Evolutionary conservation across 1,140 invertebrate genomes (phyloP).

Genomic region (Spodoptera litura): DNA sequence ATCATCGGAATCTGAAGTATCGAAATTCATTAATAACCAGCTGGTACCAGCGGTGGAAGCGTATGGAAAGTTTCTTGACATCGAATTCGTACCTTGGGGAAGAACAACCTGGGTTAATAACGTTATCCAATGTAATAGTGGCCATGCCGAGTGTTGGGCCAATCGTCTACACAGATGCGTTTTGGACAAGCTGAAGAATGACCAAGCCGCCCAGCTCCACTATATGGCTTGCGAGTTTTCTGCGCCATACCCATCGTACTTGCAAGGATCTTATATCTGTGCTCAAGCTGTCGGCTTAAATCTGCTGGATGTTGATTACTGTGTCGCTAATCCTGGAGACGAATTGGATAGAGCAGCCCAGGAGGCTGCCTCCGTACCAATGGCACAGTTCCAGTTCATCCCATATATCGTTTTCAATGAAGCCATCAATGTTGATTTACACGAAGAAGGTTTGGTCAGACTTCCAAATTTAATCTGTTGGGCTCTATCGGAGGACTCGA

Average conservation of each 20-base stretch:
- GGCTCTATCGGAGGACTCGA: slow-evolving; percentile 65
- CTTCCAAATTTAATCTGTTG: slow-evolving; percentile 67
- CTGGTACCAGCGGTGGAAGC: slow-evolving; percentile 59
- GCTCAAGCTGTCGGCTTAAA: slow-evolving; percentile 61
- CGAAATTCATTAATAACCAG: slow-evolving; percentile 63
- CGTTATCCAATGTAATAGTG: slow-evolving; percentile 69
- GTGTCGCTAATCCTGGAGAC: slow-evolving; percentile 61
- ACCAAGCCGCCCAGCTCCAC: slow-evolving; percentile 66
- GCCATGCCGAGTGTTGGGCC: slow-evolving; percentile 70
- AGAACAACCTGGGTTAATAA: slow-evolving; percentile 59
- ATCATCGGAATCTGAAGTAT: slow-evolving; percentile 65
- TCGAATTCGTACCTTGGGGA: slow-evolving; percentile 80
- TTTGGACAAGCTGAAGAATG: slow-evolving; percentile 61
- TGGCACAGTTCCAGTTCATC: slow-evolving; percentile 67
- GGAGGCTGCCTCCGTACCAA: slow-evolving; percentile 54
- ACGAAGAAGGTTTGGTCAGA: slow-evolving; percentile 53
- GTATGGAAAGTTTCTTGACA: slow-evolving; percentile 67
- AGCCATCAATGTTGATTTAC: slow-evolving; percentile 50
- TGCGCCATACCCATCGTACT: slow-evolving; percentile 57
- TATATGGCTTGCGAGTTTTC: slow-evolving; percentile 80
- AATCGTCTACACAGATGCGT: slow-evolving; percentile 79
- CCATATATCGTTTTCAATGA: slow-evolving; percentile 74
- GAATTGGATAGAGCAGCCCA: slow-evolving; percentile 61
- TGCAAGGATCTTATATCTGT: slow-evolving; percentile 65
- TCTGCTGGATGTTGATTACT: slow-evolving; percentile 66